Evolutionary conservation across 2,797 vertebrate genomes (phyloP), one percentile per base, ranked within the genome.

Genomic region (Adrianichthys oophorus): DNA sequence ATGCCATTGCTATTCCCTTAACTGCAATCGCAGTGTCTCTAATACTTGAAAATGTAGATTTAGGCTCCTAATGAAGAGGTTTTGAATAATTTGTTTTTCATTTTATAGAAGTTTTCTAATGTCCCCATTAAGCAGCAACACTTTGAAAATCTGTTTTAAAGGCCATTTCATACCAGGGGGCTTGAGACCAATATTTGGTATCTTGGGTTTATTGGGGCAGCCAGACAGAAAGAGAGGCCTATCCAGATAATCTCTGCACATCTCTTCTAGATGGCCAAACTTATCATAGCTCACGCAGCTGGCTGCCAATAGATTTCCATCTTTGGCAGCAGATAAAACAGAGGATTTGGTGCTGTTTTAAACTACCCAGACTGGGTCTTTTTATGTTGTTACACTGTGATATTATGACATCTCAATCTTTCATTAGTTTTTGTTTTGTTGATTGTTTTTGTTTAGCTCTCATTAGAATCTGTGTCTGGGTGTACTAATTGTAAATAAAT

Each of bases 221-320:
- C 76, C 77, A 87, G 83, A 83, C 78, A 78, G 82, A 82, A 65
- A 74, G 74, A 87, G 82, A 62, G 66, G 73, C 59, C 83, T 64
- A 79, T 86, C 83, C 83, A 88, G 79, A 85, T 88, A 83, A 89
- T 88, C 84, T 80, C 80, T 81, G 75, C 81, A 85, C 85, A 85
- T 85, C 80, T 85, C 82, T 76, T 72, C 72, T 76, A 78, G 79
- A 87, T 84, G 84, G 84, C 83, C 82, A 76, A 56, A 81, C 72
- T 86, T 86, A 80, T 87, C 84, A 86, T 63, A 84, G 84, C 79
- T 82, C 76, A 78, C 41, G 37, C 61, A 74, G 62, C 76, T 68
- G 61, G 37, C 68, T 76, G 80, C 85, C 85, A 85, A 65, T 76
- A 82, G 73, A 85, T 80, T 86, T 85, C 45, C 80, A 85, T 80